Evolutionary conservation across 2,888 invertebrate species (phyloP).

Genomic region (Calameuta filiformis): DNA sequence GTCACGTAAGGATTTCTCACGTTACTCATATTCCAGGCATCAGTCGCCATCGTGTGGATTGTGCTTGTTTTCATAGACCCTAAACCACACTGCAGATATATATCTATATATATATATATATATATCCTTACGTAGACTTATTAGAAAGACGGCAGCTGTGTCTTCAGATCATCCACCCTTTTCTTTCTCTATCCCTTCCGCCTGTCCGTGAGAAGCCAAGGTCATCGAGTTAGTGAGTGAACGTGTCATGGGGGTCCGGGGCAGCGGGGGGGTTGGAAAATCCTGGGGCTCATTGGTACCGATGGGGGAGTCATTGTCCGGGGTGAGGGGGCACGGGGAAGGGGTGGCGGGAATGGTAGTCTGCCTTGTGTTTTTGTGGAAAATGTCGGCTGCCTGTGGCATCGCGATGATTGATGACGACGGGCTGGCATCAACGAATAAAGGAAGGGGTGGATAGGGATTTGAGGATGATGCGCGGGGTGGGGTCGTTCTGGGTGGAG

Average conservation of each 20-base stretch:
- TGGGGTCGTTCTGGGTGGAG: neutral
- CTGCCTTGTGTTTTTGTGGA: slow-evolving; percentile 54
- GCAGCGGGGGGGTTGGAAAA: slow-evolving; percentile 8
- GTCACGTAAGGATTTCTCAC: slow-evolving; percentile 18
- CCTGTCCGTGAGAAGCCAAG: neutral
- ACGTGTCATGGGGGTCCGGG: slow-evolving; percentile 17
- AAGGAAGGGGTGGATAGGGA: neutral
- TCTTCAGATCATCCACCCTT: neutral
- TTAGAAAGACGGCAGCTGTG: neutral
- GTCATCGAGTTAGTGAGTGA: slow-evolving; percentile 15
- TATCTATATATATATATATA: neutral
- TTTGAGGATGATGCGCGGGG: neutral
- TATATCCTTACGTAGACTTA: neutral
- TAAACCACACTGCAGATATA: neutral
- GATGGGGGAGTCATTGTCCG: slow-evolving; percentile 14
- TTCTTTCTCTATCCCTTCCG: neutral
- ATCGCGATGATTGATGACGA: slow-evolving; percentile 64
- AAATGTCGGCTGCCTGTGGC: slow-evolving; percentile 60
- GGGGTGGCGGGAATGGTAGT: slow-evolving; percentile 35
- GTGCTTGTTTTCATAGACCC: neutral
- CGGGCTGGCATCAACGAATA: slow-evolving; percentile 30
- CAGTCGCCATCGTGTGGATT: neutral
- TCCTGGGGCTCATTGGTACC: slow-evolving; percentile 17
- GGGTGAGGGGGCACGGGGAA: slow-evolving; percentile 22
- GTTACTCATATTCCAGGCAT: neutral